Conservation (phyloP, 2,797 vertebrate genomes). For the Phrynocephalus forsythii region DNA sequence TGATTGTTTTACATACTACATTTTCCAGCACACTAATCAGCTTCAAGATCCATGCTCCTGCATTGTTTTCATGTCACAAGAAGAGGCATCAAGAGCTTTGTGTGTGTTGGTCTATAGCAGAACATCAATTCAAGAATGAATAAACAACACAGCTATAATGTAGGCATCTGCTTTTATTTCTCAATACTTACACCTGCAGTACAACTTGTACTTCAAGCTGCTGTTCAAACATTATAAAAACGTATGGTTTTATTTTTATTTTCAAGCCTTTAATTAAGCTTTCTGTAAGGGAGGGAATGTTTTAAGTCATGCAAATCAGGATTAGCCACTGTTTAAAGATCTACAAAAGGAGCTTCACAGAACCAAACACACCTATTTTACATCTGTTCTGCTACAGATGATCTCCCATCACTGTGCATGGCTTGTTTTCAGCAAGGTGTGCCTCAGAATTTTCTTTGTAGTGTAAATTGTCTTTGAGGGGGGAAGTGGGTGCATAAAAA, state of each 20-base stretch:
- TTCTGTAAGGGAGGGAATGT: not conserved
- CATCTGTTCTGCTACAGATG: not conserved
- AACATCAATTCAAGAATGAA: not conserved
- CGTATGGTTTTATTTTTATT: not conserved
- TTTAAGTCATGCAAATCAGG: slow-evolving; percentile 25
- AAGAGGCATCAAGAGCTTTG: not conserved
- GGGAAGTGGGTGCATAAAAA: slow-evolving; percentile 24
- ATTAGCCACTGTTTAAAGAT: not conserved
- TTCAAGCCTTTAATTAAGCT: not conserved
- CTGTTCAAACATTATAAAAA: not conserved
- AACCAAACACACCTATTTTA: not conserved
- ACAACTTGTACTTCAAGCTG: not conserved
- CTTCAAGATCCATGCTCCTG: not conserved
- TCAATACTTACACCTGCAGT: not conserved
- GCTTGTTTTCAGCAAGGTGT: slow-evolving; percentile 25
- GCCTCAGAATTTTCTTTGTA: slow-evolving; percentile 18
- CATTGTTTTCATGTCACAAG: not conserved
- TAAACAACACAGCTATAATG: not conserved
- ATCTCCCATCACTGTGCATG: not conserved
- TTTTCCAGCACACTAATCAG: not conserved
- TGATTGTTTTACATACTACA: not conserved
- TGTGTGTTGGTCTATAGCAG: not conserved
- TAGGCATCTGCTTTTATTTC: not conserved
- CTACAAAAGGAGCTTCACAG: slow-evolving; percentile 23
- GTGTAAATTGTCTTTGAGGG: not conserved